A percentile compares a stretch with the other conserved stretches of the same genome.
Evolutionary conservation across 2,888 invertebrate species (phyloP).

Genomic region (Aplocera efformata): DNA sequence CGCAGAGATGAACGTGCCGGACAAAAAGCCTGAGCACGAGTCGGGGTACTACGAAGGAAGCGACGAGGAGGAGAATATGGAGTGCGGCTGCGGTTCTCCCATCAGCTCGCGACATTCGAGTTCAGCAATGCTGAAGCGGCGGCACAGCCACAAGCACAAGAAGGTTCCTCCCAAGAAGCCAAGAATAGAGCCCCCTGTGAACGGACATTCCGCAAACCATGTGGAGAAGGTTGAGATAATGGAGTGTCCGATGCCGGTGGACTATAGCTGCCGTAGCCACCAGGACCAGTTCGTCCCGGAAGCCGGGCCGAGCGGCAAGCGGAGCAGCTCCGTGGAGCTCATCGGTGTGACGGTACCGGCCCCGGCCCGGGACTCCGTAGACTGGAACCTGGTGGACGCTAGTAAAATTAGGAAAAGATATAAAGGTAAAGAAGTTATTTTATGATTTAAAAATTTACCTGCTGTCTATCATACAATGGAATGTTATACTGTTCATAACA

Average conservation of each 20-base stretch:
- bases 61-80: constrained; percentile 82
- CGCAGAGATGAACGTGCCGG: constrained; percentile 81
- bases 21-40: constrained; percentile 87
- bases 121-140: constrained; percentile 61
- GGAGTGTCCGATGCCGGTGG: constrained; percentile 41
- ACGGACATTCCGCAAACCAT: constrained; percentile 50
- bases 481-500: too few relatives aligned
- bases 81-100: constrained; percentile 72
- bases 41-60: constrained; percentile 92
- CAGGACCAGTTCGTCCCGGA: constrained; percentile 35
- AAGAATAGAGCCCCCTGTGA: constrained; percentile 51
- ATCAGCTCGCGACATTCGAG: constrained; percentile 72
- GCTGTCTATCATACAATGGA: too few relatives aligned
- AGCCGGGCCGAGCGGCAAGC: constrained; percentile 57
- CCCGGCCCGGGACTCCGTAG: constrained; percentile 68
- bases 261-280: constrained; percentile 20
- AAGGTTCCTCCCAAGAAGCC: constrained; percentile 59
- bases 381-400: constrained; percentile 74
- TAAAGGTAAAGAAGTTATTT: constrained; percentile 63
- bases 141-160: constrained; percentile 63
- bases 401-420: constrained; percentile 79
- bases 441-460: constrained; percentile 4
- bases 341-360: constrained; percentile 67
- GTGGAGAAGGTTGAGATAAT: constrained; percentile 63
- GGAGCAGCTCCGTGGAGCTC: constrained; percentile 69